Evolutionary conservation across 2,113 vertebrate species (phyloP).

Genomic region (Tricholaema leucomelas): DNA sequence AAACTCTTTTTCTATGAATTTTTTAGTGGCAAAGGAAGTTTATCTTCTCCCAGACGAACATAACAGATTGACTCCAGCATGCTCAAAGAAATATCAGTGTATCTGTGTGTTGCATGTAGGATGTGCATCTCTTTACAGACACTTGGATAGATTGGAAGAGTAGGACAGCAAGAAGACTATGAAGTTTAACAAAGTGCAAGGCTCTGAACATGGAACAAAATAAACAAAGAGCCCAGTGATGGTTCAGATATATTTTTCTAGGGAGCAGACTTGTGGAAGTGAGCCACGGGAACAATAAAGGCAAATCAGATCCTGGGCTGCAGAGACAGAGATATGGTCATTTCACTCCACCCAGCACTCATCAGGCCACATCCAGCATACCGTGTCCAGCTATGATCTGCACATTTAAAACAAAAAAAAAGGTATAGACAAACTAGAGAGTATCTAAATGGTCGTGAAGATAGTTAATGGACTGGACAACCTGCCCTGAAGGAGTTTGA

Average conservation of each 20-base stretch:
- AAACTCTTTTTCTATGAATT: background rate
- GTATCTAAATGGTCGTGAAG: background rate
- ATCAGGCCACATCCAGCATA: background rate
- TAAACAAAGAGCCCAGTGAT: background rate
- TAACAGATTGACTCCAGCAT: background rate
- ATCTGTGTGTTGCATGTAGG: background rate
- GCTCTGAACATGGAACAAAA: background rate
- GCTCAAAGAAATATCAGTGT: background rate
- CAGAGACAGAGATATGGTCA: accelerated
- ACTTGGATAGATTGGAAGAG: background rate
- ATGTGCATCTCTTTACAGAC: background rate
- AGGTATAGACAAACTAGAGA: background rate
- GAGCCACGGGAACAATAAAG: background rate
- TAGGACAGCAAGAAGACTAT: background rate
- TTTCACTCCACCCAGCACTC: background rate
- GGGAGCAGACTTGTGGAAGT: background rate
- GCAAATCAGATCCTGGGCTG: background rate
- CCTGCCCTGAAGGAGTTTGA: background rate
- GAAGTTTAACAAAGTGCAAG: background rate
- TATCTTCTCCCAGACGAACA: background rate
- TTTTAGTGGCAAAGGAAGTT: background rate
- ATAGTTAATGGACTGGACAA: background rate
- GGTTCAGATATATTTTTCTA: background rate
- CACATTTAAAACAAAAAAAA: background rate
- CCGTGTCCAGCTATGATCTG: background rate